Evolutionary conservation across 2,797 vertebrate genomes (phyloP).

Genomic region (Pyrocephalus nanus): DNA sequence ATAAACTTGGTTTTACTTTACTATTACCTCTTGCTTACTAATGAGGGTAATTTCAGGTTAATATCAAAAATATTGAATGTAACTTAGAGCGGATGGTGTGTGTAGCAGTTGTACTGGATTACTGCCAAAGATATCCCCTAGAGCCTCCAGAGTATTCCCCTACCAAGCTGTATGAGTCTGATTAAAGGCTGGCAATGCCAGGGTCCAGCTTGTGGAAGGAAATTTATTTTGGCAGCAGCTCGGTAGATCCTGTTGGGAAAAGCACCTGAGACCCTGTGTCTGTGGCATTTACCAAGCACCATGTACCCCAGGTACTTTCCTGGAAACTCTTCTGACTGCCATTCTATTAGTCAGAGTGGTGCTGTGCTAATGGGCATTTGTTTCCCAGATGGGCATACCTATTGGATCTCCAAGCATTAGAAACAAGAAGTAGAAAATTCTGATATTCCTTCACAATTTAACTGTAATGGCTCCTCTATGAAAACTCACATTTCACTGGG

Average conservation of each 20-base stretch:
- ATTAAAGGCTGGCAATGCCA: slow-evolving; percentile 30
- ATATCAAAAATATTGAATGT: slow-evolving; percentile 20
- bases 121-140: slow-evolving; percentile 21
- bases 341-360: background rate
- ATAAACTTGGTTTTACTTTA: background rate
- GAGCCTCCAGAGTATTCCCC: slow-evolving; percentile 25
- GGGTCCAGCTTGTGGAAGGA: background rate
- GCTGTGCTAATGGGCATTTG: slow-evolving; percentile 1
- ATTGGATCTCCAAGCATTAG: background rate
- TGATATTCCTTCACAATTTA: background rate
- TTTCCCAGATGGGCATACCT: background rate
- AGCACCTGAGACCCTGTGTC: slow-evolving; percentile 29
- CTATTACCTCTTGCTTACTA: background rate
- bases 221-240: slow-evolving; percentile 49
- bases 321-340: background rate
- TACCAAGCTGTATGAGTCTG: slow-evolving; percentile 29
- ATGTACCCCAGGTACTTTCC: background rate
- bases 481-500: background rate
- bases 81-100: background rate
- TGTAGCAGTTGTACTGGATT: background rate
- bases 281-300: background rate
- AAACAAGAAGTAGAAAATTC: background rate
- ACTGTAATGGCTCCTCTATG: background rate
- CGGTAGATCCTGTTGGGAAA: slow-evolving; percentile 20
- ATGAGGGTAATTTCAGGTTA: slow-evolving; percentile 36